A percentile compares a stretch with the other conserved stretches of the same genome.
Conservation (phyloP, 2,797 vertebrate genomes). For the Momotus momota region DNA sequence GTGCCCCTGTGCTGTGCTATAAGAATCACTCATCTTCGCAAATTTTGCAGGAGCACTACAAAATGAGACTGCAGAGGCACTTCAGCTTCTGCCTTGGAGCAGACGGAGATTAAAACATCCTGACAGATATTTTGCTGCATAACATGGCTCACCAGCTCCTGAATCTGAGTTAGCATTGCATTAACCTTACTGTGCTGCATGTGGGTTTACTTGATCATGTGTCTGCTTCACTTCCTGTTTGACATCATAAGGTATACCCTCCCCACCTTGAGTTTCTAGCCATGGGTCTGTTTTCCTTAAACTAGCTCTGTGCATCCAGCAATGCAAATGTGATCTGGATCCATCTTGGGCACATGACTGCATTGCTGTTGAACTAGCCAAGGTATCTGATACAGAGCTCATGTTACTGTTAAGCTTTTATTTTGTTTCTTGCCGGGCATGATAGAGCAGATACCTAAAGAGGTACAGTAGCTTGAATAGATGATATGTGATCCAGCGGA, state of each 20-base stretch:
- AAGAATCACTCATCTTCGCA: background rate
- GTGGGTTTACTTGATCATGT: background rate
- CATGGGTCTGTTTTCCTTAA: background rate
- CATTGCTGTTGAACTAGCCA: background rate
- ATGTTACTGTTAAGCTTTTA: background rate
- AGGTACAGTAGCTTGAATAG: background rate
- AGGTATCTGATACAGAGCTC: background rate
- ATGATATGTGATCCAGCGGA: background rate
- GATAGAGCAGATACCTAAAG: background rate
- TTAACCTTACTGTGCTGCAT: background rate
- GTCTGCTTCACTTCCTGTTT: background rate
- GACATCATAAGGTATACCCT: background rate
- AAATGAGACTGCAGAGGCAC: background rate
- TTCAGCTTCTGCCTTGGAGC: background rate
- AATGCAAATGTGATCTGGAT: background rate
- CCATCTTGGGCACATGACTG: background rate
- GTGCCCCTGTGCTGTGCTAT: background rate
- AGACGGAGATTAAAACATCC: accelerated
- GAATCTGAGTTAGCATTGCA: background rate
- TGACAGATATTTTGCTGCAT: background rate
- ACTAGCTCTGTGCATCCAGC: background rate
- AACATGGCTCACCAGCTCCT: background rate
- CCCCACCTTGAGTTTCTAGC: background rate
- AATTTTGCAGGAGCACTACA: background rate
- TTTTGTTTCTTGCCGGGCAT: background rate